phyloP scores from a whole-genome alignment of 2,888 invertebrate genomes.

The Lasioglossum leucozonium region DNA sequence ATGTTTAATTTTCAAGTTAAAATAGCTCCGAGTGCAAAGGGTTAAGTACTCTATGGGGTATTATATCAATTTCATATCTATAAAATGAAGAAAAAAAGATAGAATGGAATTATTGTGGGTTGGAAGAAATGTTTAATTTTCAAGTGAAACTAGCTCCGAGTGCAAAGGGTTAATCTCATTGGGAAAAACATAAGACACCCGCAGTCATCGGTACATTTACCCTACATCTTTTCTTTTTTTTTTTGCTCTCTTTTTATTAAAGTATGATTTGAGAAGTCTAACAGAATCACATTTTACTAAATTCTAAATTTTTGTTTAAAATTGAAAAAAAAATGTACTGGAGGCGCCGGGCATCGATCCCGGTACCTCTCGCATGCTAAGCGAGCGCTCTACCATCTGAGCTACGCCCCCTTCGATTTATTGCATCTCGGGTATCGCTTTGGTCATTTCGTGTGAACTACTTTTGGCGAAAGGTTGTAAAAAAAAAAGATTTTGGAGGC shows the following conservation, averaged over 20 bases:
- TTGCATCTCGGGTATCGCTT: not conserved
- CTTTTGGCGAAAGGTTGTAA: conserved; percentile 50
- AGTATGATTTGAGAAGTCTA: not conserved
- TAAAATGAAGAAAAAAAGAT: no score
- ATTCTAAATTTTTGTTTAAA: not conserved
- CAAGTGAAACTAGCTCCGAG: no score
- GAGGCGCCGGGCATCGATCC: conserved; percentile 83
- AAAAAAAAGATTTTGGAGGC: conserved; percentile 74
- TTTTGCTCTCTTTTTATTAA: not conserved
- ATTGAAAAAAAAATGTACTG: not conserved
- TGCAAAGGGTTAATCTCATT: no score
- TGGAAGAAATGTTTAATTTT: no score
- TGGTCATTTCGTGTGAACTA: conserved; percentile 57
- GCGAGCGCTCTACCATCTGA: conserved; percentile 84
- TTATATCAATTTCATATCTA: no score
- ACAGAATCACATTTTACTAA: not conserved
- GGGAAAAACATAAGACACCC: no score
- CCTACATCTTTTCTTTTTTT: no score
- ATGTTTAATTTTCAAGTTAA: no score
- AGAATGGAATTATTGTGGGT: no score
- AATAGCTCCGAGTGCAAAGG: no score
- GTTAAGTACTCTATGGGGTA: no score
- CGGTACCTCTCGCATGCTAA: conserved; percentile 84
- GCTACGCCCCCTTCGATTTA: conserved; percentile 76
- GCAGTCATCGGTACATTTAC: no score